Evolutionary conservation across 2,888 invertebrate species (phyloP), one percentile per base, ranked within the genome.

Genomic region (Psylliodes chrysocephalus): DNA sequence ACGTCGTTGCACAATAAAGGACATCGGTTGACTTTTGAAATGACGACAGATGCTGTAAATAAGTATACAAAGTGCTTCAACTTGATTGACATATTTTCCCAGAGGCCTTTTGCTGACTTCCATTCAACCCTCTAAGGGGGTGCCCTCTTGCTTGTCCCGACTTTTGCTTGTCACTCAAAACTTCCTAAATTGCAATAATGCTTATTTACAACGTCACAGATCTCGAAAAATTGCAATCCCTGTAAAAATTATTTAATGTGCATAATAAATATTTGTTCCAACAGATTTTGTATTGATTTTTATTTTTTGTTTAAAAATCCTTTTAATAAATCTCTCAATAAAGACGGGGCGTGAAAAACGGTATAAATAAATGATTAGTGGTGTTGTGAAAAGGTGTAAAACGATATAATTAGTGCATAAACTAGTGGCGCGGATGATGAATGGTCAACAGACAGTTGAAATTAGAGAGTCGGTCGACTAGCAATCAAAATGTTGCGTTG

Each of bases 31-130:
- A 76, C 76, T 76, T 72, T 62, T 71, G 62, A 74, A 74, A 75
- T 71, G 76, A 66, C 77, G 75, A 78, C 79, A 79, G 79, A 79
- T 79, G 79, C 76, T 73, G 69, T 74, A 77, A 77, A 77, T 75
- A 76, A 74, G 75, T 70, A 76, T 73, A 77, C 76, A 75, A 73
- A 77, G 73, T 75, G 72, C 66, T 71, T 71, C 64, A 60, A 54
- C 66, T 71, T 81, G 81, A 81, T 81, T 80, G 81, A 80, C 81
- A 74, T 77, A 78, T 80, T 79, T 79, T 80, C 80, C 80, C 80
- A 75, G 71, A 77, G 78, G 80, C 75, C 73, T 72, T 71, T 72
- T 68, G 64, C 71, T 68, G 63, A 55, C 44, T n/a, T 60, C 61
- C 51, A 54, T 67, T 72, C 73, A 71, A 73, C 73, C 76, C 74